A percentile compares a stretch with the other conserved stretches of the same genome.
Conservation (phyloP, 2,888 invertebrate genomes). For the Andricus curvator region DNA sequence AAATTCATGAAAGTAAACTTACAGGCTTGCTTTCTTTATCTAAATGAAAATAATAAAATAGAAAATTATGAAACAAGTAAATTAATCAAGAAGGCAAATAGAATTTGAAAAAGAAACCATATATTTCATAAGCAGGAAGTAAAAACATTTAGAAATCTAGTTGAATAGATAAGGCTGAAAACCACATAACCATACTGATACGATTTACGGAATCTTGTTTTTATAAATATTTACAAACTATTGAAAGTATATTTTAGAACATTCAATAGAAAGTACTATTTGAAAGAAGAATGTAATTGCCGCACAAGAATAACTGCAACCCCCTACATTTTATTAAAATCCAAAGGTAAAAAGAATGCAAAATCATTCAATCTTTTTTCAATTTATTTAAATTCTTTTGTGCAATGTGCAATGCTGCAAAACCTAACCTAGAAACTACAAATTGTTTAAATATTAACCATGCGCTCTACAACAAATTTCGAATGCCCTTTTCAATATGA, state of each 20-base stretch:
- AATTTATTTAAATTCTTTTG: neutral
- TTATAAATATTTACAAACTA: neutral
- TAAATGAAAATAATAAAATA: neutral
- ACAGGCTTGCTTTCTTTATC: neutral
- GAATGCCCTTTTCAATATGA: neutral
- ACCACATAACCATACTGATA: slow-evolving; percentile 1
- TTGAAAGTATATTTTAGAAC: neutral
- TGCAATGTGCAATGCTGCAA: neutral
- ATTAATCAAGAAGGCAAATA: neutral
- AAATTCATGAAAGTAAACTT: no score
- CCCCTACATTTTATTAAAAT: neutral
- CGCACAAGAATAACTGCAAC: neutral
- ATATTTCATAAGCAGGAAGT: neutral
- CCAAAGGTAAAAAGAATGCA: neutral
- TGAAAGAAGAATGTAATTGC: neutral
- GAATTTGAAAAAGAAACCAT: neutral
- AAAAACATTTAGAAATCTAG: neutral
- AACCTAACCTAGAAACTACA: slow-evolving; percentile 1
- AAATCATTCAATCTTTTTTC: neutral
- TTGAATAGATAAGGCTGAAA: neutral
- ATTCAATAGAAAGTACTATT: neutral
- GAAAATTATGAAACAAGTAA: neutral
- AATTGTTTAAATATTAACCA: neutral
- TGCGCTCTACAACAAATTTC: neutral
- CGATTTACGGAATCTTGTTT: neutral